A percentile compares a stretch with the other conserved stretches of the same genome.
Evolutionary conservation across 2,797 vertebrate genomes (phyloP).

Genomic region (Babyrousa celebensis): DNA sequence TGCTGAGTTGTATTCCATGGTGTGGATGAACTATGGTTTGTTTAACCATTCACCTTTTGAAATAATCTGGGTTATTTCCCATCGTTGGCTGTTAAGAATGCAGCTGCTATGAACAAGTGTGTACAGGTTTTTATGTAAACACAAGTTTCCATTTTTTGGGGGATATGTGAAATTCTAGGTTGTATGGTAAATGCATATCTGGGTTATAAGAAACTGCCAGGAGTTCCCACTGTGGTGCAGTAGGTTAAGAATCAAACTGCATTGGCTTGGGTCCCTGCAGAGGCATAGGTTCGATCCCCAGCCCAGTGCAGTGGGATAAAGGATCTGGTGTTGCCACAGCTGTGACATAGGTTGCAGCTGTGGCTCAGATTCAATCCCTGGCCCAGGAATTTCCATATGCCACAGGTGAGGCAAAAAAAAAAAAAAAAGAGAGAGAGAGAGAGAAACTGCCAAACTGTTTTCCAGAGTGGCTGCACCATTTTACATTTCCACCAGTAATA

Average conservation of each 20-base stretch:
- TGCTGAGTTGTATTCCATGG: neutral
- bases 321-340: no score
- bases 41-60: conserved; percentile 44
- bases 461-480: neutral
- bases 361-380: no score
- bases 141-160: conserved; percentile 32
- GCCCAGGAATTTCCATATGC: no score
- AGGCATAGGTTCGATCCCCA: no score
- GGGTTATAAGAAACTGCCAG: conserved; percentile 3
- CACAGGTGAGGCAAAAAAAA: no score
- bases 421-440: no score
- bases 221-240: no score
- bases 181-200: neutral
- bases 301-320: no score
- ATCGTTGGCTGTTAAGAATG: neutral
- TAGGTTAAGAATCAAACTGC: no score
- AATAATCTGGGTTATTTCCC: conserved; percentile 16
- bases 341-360: no score
- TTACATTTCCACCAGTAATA: conserved; percentile 4
- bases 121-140: conserved; percentile 33
- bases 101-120: conserved; percentile 17
- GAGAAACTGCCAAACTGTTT: conserved; percentile 18
- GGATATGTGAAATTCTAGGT: neutral
- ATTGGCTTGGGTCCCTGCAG: no score
- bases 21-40: neutral